Evolutionary conservation across 1,140 invertebrate species (phyloP), one percentile per base, ranked within the genome.

Genomic region (Ridgeia piscesae): DNA sequence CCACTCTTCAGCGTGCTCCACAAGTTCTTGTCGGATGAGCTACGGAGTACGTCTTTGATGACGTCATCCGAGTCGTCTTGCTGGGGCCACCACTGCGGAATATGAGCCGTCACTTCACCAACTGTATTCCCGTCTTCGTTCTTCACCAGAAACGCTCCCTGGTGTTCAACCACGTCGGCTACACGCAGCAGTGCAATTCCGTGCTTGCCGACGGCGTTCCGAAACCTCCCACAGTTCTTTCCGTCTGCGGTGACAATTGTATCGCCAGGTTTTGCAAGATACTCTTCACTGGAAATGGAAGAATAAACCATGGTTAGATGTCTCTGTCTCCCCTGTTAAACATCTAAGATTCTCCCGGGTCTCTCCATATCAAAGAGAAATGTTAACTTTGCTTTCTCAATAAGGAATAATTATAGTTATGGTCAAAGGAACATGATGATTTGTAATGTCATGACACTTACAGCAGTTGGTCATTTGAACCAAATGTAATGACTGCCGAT

Each of bases 31-130:
- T 77, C 58, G 4, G 58, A 77, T 0, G 58, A 21, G 58, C 58
- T 77, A 27, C 58, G 58, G 2, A 77, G 58, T 21, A 77, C 58
- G 58, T 77, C 58, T 33, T 90, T 90, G 89, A 90, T 90, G 35
- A 90, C 6, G 33, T 90, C 89, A 90, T 90, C n/a, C 14, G 34
- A 34, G 89, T 91, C 91, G 31, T 34, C 42, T 27, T 90, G 6
- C 89, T 90, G 89, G 89, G 92, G 89, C 93, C 93, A 93, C 93
- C 93, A 93, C 31, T 91, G 6, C 0, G 93, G 93, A 21, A 93
- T 33, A 58, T 33, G 34, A 35, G 93, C 89, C 35, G 50, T 89
- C 21, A 90, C 92, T 34, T 92, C 50, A 0, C 34, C 92, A 8
- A 92, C 33, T 33, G 33, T 35, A n/a, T 91, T 33, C n/a, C 50